Evolutionary conservation across 2,888 invertebrate genomes (phyloP), one percentile per base, ranked within the genome.

Genomic region (Acrobeloides nanus): DNA sequence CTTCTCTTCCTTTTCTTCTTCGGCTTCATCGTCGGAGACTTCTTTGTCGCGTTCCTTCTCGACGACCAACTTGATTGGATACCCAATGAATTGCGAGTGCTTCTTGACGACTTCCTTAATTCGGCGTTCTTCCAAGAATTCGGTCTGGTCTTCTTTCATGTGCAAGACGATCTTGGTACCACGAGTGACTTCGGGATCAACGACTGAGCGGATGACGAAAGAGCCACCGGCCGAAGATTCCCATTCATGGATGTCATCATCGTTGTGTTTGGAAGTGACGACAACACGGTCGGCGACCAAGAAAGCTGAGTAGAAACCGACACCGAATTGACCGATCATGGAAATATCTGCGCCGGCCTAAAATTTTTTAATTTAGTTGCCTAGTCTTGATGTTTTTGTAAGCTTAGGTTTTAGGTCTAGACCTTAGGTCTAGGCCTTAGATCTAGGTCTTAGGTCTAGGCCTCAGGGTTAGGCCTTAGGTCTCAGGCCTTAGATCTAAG

Each of bases 281-380:
- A 85, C 84, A 38, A 70, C 68, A 73, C 67, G 83, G 76, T 97
- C 95, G 31, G 95, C 93, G 40, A 97, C 83, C 61, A 97, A 80
- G 78, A 95, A 97, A 38, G 93, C 90, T 0, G 95, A 97, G 79
- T 95, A 97, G 83, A 97, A 97, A 79, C 95, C 95, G 60, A 97
- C 97, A 82, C 95, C 95, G 78, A 97, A 97, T 79, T 97, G 95
- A 78, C 97, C 97, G 77, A 97, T 97, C 95, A 97, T 97, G 66
- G 89, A 90, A 70, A 97, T 97, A 73, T 97, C 97, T 48, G 95
- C 95, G 59, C 95, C 95, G 57, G 95, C 93, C 74, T 79, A 72
- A 60, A 60, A 46, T 20, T n/a, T n/a, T 7, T 12, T 5, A 4
- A 5, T 4, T 24, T 23, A 8, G 24, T 1, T 29, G 3, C 4